phyloP scores from a whole-genome alignment of 1,140 invertebrate genomes.

The Oreohelix idahoensis region DNA sequence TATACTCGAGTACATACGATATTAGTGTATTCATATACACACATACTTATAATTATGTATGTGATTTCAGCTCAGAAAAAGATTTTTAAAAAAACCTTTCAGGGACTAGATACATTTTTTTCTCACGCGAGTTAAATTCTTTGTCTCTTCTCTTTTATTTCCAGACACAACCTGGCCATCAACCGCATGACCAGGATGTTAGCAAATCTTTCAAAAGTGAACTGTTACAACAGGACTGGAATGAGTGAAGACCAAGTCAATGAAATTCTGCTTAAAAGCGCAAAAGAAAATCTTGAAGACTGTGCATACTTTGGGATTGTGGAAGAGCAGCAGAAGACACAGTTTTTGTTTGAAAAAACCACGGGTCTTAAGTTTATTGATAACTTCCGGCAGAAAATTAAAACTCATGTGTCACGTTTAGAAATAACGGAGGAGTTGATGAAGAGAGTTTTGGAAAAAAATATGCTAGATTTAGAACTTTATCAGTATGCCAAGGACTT shows the following conservation, averaged over 20 bases:
- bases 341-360: constrained; percentile 97
- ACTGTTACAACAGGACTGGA: constrained; percentile 92
- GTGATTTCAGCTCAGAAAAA: too few relatives aligned
- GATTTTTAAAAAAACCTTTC: too few relatives aligned
- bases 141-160: too few relatives aligned
- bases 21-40: too few relatives aligned
- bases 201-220: constrained; percentile 88
- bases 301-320: constrained; percentile 98
- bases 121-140: too few relatives aligned
- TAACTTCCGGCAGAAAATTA: constrained; percentile 59
- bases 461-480: constrained; percentile 91
- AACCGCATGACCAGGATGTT: constrained; percentile 99
- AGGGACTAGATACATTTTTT: too few relatives aligned
- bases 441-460: constrained; percentile 84
- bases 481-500: constrained; percentile 94
- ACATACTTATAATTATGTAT: too few relatives aligned
- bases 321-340: constrained; percentile 92
- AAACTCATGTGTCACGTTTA: constrained; percentile 72
- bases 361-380: constrained; percentile 84
- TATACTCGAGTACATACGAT: too few relatives aligned
- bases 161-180: constrained; percentile 90
- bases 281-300: constrained; percentile 92
- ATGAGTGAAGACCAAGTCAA: constrained; percentile 80
- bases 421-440: constrained; percentile 82
- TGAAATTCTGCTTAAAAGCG: constrained; percentile 90